Evolutionary conservation across 2,113 vertebrate species (phyloP), one percentile per base, ranked within the genome.

Genomic region (Dissostichus mawsoni): DNA sequence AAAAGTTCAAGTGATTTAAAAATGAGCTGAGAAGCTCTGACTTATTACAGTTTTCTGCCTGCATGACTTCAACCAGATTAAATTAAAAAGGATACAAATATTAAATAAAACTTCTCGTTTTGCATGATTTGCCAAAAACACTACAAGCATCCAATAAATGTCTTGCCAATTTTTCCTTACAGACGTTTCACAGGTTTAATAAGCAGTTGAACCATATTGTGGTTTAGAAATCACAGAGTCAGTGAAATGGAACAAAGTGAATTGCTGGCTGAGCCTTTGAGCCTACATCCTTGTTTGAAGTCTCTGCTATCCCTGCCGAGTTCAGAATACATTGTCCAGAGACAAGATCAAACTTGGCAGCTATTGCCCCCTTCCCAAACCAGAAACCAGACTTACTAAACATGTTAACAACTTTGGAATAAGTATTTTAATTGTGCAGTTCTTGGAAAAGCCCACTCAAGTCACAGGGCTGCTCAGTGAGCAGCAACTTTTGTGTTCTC

Each of bases 321-420:
- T 91, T 90, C 91, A 90, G 87, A 91, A 92, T 80, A 81, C 89
- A 89, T 90, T 89, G 92, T 93, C 90, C 87, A 74, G 87, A 93
- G 92, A 92, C 88, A 85, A 13, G 75, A 94, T 93, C 90, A 93
- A 93, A 94, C 81, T 83, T 90, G 93, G 89, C 92, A 94, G 90
- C 87, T 94, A 95, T 94, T 92, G 92, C 95, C 94, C 80, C 87
- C 57, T 84, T 89, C 74, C 83, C 90, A 87, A 92, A 90, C 74
- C 91, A 93, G 84, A 89, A 83, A 81, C 73, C 81, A 91, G 85
- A 88, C 88, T 84, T 83, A 87, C 84, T 78, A 87, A 92, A 95
- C 88, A 89, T 91, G 91, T 92, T 94, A 92, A 93, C 88, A 91
- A 88, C 82, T 86, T 86, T 23, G 61, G 64, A 86, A 89, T 78